Conservation (phyloP, 1,140 invertebrate genomes). For the Drosophila kepulauana region DNA sequence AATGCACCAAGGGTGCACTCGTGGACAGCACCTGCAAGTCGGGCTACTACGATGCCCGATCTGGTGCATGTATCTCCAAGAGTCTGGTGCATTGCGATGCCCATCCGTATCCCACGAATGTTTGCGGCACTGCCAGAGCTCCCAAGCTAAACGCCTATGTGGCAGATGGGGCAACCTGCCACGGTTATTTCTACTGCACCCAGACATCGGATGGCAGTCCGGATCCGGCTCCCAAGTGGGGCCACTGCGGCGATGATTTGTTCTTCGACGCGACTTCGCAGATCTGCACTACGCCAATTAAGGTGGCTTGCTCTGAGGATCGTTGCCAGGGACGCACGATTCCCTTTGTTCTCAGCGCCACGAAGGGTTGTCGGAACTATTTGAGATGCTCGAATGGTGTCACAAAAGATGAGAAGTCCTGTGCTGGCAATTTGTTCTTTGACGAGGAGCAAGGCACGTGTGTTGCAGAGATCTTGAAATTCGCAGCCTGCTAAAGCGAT, state of each 20-base stretch:
- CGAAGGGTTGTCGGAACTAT: conserved; percentile 64
- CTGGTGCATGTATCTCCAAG: conserved; percentile 57
- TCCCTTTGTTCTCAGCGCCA: conserved; percentile 49
- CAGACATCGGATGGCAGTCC: conserved; percentile 31
- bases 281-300: conserved; percentile 39
- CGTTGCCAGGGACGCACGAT: conserved; percentile 70
- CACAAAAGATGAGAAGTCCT: conserved; percentile 47
- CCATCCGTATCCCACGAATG: conserved; percentile 68
- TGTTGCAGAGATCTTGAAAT: conserved; percentile 31
- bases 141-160: conserved; percentile 54
- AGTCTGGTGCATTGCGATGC: conserved; percentile 54
- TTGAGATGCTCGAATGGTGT: conserved; percentile 49
- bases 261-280: conserved; percentile 64
- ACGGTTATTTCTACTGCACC: conserved; percentile 69
- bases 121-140: conserved; percentile 60
- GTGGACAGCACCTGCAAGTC: conserved; percentile 42
- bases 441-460: conserved; percentile 51
- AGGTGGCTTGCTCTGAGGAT: conserved; percentile 60
- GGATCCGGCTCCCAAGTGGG: conserved; percentile 55
- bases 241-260: conserved; percentile 44
- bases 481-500: conserved; percentile 31
- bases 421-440: conserved; percentile 62
- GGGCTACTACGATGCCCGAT: conserved; percentile 57
- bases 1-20: conserved; percentile 51
- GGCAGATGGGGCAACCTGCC: conserved; percentile 65